Conservation (phyloP, 2,888 invertebrate species). For the Chydorus sphaericus region DNA sequence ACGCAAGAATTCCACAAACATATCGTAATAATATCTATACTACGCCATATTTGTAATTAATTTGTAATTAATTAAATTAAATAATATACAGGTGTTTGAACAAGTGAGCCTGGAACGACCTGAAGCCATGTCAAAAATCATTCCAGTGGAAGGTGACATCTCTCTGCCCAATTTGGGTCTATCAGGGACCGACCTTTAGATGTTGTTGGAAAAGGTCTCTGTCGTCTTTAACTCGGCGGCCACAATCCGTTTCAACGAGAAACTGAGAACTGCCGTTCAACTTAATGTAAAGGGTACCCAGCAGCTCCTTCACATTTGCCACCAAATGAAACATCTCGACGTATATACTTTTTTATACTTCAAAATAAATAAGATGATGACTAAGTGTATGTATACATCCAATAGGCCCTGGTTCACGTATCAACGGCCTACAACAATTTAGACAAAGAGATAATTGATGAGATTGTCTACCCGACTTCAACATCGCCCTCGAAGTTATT, state of each 20-base stretch:
- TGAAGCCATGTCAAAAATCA: constrained; percentile 25
- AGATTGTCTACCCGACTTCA: constrained; percentile 46
- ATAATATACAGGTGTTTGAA: constrained; percentile 32
- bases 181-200: constrained; percentile 27
- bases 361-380: neutral
- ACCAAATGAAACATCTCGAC: constrained; percentile 35
- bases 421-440: constrained; percentile 69
- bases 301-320: constrained; percentile 37
- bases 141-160: constrained; percentile 32
- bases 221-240: constrained; percentile 47
- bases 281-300: constrained; percentile 42
- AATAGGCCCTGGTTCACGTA: constrained; percentile 56
- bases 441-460: constrained; percentile 42
- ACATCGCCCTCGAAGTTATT: constrained; percentile 14
- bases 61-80: neutral
- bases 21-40: no score
- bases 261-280: constrained; percentile 37
- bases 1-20: constrained; percentile 30
- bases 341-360: constrained; percentile 23
- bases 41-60: neutral
- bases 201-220: constrained; percentile 30
- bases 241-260: constrained; percentile 44
- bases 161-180: constrained; percentile 28
- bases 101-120: constrained; percentile 26
- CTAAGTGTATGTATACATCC: neutral